A percentile compares a stretch with the other conserved stretches of the same genome.
Evolutionary conservation across 2,888 invertebrate species (phyloP).

Genomic region (Onthophagus sagittarius): DNA sequence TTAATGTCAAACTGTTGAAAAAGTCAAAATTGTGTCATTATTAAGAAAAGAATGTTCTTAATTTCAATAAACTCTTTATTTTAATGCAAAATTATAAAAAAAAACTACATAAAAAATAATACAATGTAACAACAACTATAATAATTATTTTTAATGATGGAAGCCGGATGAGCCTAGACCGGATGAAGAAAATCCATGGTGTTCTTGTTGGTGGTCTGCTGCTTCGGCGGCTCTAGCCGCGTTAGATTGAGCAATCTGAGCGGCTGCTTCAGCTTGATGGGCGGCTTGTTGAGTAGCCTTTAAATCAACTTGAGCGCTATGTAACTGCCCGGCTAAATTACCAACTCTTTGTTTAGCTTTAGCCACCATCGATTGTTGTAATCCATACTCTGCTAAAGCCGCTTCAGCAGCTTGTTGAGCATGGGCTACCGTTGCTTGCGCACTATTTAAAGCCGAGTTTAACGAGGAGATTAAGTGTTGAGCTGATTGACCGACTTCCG

Average conservation of each 20-base stretch:
- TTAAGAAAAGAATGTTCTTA: not conserved
- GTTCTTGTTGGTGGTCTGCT: conserved; percentile 17
- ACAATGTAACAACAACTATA: conserved; percentile 12
- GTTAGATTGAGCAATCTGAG: conserved; percentile 70
- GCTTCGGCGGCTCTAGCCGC: conserved; percentile 67
- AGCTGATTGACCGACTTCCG: conserved; percentile 62
- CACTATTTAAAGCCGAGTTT: conserved; percentile 71
- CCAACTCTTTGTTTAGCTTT: conserved; percentile 66
- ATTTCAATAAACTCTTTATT: not conserved
- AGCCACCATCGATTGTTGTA: conserved; percentile 71
- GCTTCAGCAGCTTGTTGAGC: conserved; percentile 70
- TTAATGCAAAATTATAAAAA: not conserved
- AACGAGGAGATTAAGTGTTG: conserved; percentile 61
- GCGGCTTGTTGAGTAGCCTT: conserved; percentile 71
- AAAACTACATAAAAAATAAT: not conserved
- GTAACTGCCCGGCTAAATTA: conserved; percentile 64
- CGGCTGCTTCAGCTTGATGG: conserved; percentile 64
- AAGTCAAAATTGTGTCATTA: not conserved
- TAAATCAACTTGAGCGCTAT: conserved; percentile 67
- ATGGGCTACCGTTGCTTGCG: conserved; percentile 71
- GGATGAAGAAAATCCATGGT: conserved; percentile 12
- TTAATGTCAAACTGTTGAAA: not conserved
- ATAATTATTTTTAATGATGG: conserved; percentile 16
- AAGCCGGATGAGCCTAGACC: not conserved
- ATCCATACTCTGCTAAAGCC: conserved; percentile 71